phyloP scores from a whole-genome alignment of 1,140 invertebrate species.

The Vollenhovia emeryi region DNA sequence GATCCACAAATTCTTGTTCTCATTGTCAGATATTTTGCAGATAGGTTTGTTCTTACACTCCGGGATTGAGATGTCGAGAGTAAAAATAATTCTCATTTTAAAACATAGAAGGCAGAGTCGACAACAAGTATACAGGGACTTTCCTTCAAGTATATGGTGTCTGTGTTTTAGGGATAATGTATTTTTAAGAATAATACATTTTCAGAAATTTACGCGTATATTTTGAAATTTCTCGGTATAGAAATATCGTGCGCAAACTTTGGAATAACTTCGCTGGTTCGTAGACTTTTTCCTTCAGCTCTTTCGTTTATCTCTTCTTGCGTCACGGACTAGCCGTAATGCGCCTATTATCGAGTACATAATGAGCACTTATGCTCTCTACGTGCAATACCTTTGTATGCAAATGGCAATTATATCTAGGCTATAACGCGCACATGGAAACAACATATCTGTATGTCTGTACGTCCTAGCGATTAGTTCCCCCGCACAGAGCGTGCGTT shows the following conservation, averaged over 20 bases:
- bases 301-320: background rate
- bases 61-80: background rate
- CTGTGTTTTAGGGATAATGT: too few species aligned
- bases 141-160: too few species aligned
- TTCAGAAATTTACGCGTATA: background rate
- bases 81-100: background rate
- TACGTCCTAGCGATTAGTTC: background rate
- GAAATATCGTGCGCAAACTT: too few species aligned
- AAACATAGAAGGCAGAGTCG: too few species aligned
- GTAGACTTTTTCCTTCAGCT: background rate
- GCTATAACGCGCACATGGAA: background rate
- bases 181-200: too few species aligned
- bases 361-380: background rate
- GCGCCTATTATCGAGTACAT: background rate
- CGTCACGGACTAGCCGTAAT: background rate
- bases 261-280: background rate
- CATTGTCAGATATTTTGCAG: background rate
- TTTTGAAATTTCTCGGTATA: background rate
- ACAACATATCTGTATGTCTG: background rate
- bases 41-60: background rate
- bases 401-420: constrained; percentile 5
- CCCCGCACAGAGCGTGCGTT: background rate
- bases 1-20: background rate
- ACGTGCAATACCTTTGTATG: background rate
- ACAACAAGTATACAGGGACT: too few species aligned